Conservation (phyloP, 2,113 vertebrate genomes). For the Oreocharis arfaki region DNA sequence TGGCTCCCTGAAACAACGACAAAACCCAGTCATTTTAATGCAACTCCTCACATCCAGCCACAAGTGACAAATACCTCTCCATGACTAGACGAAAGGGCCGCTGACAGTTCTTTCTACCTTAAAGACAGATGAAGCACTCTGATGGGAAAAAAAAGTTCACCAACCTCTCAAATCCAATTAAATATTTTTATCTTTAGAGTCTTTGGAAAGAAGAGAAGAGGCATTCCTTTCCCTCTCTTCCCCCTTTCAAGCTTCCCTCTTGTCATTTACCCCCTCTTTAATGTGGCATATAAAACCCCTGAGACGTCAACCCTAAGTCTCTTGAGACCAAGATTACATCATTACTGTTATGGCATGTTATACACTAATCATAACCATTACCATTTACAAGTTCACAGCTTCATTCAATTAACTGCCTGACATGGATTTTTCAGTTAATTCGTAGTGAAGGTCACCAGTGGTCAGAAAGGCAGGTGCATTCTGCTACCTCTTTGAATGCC, state of each 20-base stretch:
- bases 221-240: not conserved
- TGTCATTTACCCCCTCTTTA: conserved; percentile 44
- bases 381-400: conserved; percentile 62
- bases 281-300: not conserved
- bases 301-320: conserved; percentile 20
- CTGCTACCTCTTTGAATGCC: conserved; percentile 62
- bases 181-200: conserved; percentile 38
- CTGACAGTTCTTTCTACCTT: conserved; percentile 57
- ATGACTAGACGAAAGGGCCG: conserved; percentile 6
- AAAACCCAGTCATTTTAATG: conserved; percentile 24
- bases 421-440: conserved; percentile 68
- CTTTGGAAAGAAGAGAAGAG: not conserved
- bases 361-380: conserved; percentile 68
- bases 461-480: conserved; percentile 67
- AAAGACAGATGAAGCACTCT: conserved; percentile 22
- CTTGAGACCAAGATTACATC: conserved; percentile 51
- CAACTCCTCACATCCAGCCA: conserved; percentile 48
- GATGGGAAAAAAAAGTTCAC: not conserved
- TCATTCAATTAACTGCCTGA: conserved; percentile 70
- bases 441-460: conserved; percentile 57
- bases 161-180: conserved; percentile 51
- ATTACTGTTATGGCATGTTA: conserved; percentile 49
- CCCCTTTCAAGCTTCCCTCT: conserved; percentile 11
- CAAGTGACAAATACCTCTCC: conserved; percentile 58
- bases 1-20: not conserved